Evolutionary conservation across 2,797 vertebrate species (phyloP).

Genomic region (Scleropages formosus): DNA sequence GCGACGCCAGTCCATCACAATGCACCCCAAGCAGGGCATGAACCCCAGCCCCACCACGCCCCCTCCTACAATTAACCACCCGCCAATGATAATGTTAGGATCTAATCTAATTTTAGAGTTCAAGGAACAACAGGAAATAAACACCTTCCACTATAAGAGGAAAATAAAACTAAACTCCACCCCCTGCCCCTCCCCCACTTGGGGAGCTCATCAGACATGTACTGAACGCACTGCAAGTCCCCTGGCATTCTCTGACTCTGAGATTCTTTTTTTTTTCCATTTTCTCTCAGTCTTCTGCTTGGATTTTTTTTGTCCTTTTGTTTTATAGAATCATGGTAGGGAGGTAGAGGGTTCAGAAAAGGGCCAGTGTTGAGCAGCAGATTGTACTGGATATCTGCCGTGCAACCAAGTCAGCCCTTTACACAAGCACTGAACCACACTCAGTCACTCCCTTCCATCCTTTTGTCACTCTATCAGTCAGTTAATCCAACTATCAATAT

Average conservation of each 20-base stretch:
- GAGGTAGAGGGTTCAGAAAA: background rate
- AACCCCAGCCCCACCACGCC: too few species aligned
- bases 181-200: background rate
- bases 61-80: background rate
- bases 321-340: background rate
- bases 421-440: background rate
- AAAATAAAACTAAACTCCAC: background rate
- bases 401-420: background rate
- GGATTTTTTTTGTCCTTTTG: background rate
- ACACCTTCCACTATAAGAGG: background rate
- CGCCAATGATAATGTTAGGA: background rate
- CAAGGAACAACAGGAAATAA: constrained; percentile 3
- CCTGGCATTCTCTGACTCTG: background rate
- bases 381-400: background rate
- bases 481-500: too few species aligned
- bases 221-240: background rate
- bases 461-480: background rate
- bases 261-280: background rate
- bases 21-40: too few species aligned
- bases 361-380: background rate
- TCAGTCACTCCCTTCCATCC: background rate
- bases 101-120: background rate
- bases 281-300: background rate
- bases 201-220: background rate
- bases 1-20: too few species aligned